phyloP scores from a whole-genome alignment of 2,888 invertebrate species.

The Rotaria magnacalcarata region DNA sequence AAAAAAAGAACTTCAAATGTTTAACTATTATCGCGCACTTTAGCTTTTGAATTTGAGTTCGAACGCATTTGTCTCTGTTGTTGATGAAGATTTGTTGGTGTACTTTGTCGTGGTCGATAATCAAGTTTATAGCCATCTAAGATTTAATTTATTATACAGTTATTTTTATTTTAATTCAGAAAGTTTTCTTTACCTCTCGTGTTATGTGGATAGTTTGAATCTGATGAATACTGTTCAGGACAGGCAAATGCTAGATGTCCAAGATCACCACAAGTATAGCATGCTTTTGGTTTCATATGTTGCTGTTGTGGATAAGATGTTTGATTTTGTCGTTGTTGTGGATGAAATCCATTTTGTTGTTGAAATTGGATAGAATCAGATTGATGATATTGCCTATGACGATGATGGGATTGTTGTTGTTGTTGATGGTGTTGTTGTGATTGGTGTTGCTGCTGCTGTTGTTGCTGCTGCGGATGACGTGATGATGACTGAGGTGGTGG shows the following conservation, averaged over 20 bases:
- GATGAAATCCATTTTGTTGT: background rate
- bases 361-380: background rate
- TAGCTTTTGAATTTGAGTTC: conserved; percentile 10
- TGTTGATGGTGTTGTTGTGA: background rate
- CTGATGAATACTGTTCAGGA: conserved; percentile 20
- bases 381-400: background rate
- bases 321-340: background rate
- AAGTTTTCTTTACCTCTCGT: background rate
- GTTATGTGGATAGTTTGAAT: background rate
- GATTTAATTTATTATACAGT: background rate
- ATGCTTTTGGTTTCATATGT: conserved; percentile 28
- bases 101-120: background rate
- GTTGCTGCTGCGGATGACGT: background rate
- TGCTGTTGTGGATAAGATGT: background rate
- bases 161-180: background rate
- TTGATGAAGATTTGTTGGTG: background rate
- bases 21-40: conserved; percentile 1
- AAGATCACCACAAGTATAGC: conserved; percentile 17
- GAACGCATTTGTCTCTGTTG: conserved; percentile 9
- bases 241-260: background rate
- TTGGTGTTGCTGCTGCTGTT: background rate
- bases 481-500: conserved; percentile 11
- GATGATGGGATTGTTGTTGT: background rate
- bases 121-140: background rate
- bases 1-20: background rate